phyloP scores from a whole-genome alignment of 1,140 invertebrate species.

The Drosophila auraria region DNA sequence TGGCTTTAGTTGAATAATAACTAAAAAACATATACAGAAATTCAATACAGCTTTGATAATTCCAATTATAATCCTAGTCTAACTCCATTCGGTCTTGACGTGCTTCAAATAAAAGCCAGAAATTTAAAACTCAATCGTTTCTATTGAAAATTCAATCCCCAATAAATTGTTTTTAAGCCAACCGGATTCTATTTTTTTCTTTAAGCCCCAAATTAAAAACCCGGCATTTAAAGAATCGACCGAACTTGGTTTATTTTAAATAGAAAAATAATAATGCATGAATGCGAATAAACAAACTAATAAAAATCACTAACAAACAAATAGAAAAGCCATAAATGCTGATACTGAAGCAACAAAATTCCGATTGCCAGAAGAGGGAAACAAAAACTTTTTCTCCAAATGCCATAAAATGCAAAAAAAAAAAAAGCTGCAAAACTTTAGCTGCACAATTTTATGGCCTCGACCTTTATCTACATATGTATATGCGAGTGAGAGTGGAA shows the following conservation, averaged over 20 bases:
- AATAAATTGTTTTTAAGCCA: neutral
- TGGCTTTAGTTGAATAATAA: constrained; percentile 10
- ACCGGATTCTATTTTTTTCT: too few relatives aligned
- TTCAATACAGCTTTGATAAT: neutral
- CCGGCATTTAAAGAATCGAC: neutral
- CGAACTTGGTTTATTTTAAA: neutral
- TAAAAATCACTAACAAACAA: constrained; percentile 39
- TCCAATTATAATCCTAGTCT: neutral
- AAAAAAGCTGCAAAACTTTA: constrained; percentile 46
- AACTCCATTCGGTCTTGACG: neutral
- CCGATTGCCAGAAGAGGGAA: constrained; percentile 10
- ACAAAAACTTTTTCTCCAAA: constrained; percentile 37
- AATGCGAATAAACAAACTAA: constrained; percentile 35
- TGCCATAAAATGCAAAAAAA: constrained; percentile 63
- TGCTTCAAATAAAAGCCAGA: neutral
- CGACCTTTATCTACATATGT: constrained; percentile 20
- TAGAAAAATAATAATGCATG: constrained; percentile 12
- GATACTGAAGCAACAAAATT: constrained; percentile 23
- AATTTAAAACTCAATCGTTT: neutral
- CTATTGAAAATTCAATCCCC: neutral
- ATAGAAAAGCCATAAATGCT: constrained; percentile 65
- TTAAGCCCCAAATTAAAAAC: neutral
- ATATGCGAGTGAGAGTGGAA: too few relatives aligned
- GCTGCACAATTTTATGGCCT: constrained; percentile 48
- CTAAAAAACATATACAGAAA: neutral